phyloP scores from a whole-genome alignment of 1,140 invertebrate genomes.

The Argopecten irradians region DNA sequence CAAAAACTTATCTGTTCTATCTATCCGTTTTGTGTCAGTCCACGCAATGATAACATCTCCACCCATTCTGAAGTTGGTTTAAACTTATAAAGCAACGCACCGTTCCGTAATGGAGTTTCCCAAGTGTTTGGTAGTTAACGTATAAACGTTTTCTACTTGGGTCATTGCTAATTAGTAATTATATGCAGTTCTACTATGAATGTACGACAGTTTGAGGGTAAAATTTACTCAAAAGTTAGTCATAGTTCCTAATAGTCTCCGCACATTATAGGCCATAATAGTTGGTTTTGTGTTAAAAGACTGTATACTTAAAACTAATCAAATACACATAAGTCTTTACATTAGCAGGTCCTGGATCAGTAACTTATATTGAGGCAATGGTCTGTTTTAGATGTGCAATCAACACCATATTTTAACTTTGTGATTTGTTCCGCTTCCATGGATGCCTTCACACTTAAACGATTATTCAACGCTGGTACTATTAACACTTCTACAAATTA shows the following conservation, averaged over 20 bases:
- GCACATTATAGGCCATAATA: not conserved
- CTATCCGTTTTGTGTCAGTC: conserved; percentile 20
- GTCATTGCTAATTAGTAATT: conserved; percentile 14
- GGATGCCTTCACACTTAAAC: not conserved
- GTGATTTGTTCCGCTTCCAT: not conserved
- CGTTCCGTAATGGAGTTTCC: conserved; percentile 20
- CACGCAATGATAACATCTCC: conserved; percentile 15
- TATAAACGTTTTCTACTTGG: conserved; percentile 11
- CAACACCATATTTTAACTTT: not conserved
- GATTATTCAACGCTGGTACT: not conserved
- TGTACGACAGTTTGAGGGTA: not conserved
- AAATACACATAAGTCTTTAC: too few species aligned
- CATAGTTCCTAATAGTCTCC: not conserved
- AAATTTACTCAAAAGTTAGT: not conserved
- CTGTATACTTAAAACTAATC: not conserved
- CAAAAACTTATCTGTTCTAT: not conserved
- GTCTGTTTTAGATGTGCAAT: not conserved
- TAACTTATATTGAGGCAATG: not conserved
- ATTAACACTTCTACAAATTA: not conserved
- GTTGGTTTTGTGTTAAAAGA: conserved; percentile 6
- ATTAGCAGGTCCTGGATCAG: too few species aligned
- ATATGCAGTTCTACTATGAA: not conserved
- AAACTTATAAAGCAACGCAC: not conserved
- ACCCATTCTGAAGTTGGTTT: conserved; percentile 21
- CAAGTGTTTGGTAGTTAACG: conserved; percentile 3